Evolutionary conservation across 2,797 vertebrate genomes (phyloP).

Genomic region (Cheirogaleus major): DNA sequence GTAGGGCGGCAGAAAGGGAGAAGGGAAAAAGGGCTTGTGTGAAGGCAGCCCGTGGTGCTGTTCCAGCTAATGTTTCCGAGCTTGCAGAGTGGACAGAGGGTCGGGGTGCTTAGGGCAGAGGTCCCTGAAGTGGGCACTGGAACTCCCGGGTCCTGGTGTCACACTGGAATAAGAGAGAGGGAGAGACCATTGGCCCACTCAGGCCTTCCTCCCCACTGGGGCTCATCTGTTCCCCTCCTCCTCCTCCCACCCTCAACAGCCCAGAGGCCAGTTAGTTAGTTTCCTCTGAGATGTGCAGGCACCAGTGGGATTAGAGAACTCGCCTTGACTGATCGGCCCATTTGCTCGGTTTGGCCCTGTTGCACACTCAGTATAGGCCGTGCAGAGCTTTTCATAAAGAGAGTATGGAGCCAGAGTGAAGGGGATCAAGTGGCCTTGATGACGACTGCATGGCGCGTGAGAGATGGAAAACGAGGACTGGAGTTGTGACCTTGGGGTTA

Average conservation of each 20-base stretch:
- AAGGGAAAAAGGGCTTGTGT: constrained; percentile 54
- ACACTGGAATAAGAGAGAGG: neutral
- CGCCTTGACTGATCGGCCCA: neutral
- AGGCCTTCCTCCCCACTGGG: neutral
- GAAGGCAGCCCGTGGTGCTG: neutral
- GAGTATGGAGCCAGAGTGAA: neutral
- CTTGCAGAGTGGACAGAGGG: neutral
- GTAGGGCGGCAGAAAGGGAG: neutral
- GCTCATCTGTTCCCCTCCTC: neutral
- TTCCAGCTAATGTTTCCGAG: neutral
- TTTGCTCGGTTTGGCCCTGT: neutral
- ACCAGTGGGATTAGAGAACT: neutral
- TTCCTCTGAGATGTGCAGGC: neutral
- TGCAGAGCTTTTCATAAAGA: neutral
- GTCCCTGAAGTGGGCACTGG: neutral
- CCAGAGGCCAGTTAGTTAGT: neutral
- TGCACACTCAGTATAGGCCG: neutral
- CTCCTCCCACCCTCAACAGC: neutral
- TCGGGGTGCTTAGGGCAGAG: neutral
- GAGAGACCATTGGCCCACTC: neutral
- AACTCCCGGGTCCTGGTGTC: neutral
- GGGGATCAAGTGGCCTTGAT: neutral
- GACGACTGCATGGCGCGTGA: neutral
- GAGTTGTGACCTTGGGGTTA: neutral
- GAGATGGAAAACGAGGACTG: neutral